Evolutionary conservation across 2,797 vertebrate genomes (phyloP).

Genomic region (Myripristis murdjan): DNA sequence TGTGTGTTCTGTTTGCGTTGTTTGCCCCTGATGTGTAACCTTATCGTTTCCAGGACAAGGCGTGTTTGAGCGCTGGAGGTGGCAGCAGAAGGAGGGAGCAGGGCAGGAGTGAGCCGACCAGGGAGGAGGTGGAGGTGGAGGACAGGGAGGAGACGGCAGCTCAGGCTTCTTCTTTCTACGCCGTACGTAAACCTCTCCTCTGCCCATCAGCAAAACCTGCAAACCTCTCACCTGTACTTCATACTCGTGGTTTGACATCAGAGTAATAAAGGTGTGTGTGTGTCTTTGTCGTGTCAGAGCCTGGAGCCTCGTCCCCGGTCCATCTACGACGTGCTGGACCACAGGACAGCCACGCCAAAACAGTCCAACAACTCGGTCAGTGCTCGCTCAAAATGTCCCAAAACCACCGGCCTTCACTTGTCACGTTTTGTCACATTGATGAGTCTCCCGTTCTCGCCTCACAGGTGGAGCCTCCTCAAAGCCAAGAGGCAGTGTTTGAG

Average conservation of each 20-base stretch:
- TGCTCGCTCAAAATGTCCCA: background rate
- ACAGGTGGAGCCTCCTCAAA: conserved; percentile 58
- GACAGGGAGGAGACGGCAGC: conserved; percentile 6
- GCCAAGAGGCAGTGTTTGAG: conserved; percentile 66
- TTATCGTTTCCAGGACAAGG: conserved; percentile 24
- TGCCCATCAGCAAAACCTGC: conserved; percentile 12
- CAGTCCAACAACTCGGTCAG: conserved; percentile 58
- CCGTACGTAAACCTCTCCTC: conserved; percentile 70
- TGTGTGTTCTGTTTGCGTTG: no score
- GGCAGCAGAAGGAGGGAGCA: conserved; percentile 25
- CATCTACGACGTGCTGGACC: conserved; percentile 81
- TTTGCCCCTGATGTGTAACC: background rate
- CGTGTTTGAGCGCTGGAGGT: background rate
- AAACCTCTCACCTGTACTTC: no score
- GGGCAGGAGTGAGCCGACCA: conserved; percentile 24
- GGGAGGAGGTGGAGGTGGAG: conserved; percentile 15
- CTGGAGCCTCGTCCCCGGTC: conserved; percentile 74
- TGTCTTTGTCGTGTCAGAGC: conserved; percentile 63
- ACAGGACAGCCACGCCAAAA: conserved; percentile 39
- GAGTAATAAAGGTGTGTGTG: background rate
- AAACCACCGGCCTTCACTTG: no score
- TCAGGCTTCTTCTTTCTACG: conserved; percentile 77
- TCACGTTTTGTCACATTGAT: conserved; percentile 12
- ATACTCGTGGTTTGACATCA: background rate
- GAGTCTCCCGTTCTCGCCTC: conserved; percentile 41